Conservation (phyloP, 2,113 vertebrate genomes). For the Petrocephalus microphthalmus region DNA sequence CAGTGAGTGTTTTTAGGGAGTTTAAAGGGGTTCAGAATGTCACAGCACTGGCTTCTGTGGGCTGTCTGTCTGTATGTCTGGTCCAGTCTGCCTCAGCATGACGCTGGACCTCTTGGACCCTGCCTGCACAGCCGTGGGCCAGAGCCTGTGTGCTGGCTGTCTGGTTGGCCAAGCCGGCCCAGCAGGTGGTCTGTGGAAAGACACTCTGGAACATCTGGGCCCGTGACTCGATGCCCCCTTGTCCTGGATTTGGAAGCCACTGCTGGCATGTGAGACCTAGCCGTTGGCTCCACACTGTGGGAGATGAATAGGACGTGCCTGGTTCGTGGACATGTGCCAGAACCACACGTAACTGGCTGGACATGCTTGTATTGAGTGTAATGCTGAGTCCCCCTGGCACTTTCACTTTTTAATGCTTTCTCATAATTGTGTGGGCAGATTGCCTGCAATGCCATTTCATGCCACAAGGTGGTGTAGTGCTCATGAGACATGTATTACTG, state of each 20-base stretch:
- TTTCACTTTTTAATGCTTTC: neutral
- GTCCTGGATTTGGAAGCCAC: neutral
- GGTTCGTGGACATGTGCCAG: neutral
- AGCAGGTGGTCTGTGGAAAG: neutral
- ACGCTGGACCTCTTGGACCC: neutral
- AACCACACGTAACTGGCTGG: neutral
- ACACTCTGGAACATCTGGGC: neutral
- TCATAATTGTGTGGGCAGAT: neutral
- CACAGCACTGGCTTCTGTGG: neutral
- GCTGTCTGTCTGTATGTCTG: neutral
- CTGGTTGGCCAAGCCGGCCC: neutral
- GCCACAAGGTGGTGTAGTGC: conserved; percentile 56
- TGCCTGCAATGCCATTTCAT: conserved; percentile 28
- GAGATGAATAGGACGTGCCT: neutral
- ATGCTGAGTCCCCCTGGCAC: neutral
- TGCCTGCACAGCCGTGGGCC: neutral
- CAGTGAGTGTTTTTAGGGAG: neutral
- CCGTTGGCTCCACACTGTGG: neutral
- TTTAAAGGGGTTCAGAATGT: neutral
- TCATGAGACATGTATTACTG: conserved; percentile 38
- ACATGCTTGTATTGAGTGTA: neutral
- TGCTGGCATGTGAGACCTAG: neutral
- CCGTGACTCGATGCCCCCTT: neutral
- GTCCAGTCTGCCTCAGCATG: neutral
- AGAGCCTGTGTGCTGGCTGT: neutral